phyloP scores from a whole-genome alignment of 1,140 invertebrate genomes.

The Drosophila ironensis region DNA sequence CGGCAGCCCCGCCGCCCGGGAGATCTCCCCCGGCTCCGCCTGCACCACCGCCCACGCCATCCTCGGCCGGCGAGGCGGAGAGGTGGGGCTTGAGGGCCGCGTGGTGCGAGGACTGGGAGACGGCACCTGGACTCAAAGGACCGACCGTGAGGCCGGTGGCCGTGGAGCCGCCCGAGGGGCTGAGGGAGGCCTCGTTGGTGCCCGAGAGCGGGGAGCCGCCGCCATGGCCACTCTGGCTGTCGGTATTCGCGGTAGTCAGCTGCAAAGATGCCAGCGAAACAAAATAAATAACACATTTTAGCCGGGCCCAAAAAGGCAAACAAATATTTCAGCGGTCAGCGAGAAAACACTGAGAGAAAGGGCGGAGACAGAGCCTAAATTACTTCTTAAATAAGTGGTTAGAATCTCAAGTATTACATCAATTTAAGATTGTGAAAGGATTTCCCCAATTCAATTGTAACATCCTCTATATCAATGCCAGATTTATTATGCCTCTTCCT shows the following conservation, averaged over 20 bases:
- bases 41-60: conserved; percentile 79
- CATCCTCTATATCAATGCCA: no score
- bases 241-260: conserved; percentile 53
- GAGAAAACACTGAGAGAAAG: conserved; percentile 4
- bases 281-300: conserved; percentile 44
- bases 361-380: no score
- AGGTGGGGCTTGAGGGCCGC: conserved; percentile 36
- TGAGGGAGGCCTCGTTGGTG: conserved; percentile 84
- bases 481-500: no score
- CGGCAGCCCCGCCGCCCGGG: conserved; percentile 69
- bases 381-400: no score
- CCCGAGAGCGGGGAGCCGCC: conserved; percentile 83
- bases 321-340: conserved; percentile 6
- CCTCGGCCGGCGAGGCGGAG: conserved; percentile 46
- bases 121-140: conserved; percentile 88
- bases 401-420: no score
- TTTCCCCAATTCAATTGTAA: no score
- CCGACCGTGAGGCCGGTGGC: conserved; percentile 83
- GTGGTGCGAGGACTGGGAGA: conserved; percentile 85
- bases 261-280: conserved; percentile 46
- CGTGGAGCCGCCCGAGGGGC: conserved; percentile 85
- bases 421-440: no score
- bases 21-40: conserved; percentile 70
- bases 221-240: conserved; percentile 67
- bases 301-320: conserved; percentile 17